Percentiles rank a stretch among this genome's conserved stretches.
phyloP scores from a whole-genome alignment of 2,888 invertebrate species.

The Sinotaia quadrata region DNA sequence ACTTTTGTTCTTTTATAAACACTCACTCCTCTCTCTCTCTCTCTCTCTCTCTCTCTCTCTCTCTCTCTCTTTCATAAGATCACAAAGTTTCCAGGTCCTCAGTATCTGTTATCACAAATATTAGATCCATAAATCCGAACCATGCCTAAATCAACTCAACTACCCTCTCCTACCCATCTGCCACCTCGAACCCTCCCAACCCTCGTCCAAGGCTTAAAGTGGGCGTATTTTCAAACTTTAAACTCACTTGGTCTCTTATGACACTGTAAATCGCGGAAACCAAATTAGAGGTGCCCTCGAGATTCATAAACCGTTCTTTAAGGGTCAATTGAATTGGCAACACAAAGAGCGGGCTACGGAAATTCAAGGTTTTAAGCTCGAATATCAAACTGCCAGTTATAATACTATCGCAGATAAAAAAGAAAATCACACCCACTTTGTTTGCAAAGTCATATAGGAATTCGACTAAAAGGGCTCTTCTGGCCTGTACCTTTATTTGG shows the following conservation, averaged over 20 bases:
- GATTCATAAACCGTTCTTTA: not conserved
- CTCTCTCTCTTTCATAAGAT: not conserved
- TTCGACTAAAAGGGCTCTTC: too few relatives aligned
- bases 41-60: conserved; percentile 7
- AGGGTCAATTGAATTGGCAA: not conserved
- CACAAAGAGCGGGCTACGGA: too few relatives aligned
- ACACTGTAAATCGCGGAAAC: not conserved
- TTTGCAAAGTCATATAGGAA: too few relatives aligned
- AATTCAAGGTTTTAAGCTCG: too few relatives aligned
- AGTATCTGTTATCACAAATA: conserved; percentile 9
- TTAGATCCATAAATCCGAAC: conserved; percentile 13
- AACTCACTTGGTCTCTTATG: not conserved
- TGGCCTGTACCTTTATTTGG: too few relatives aligned
- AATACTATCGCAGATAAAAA: too few relatives aligned
- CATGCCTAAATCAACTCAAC: not conserved
- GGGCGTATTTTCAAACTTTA: not conserved
- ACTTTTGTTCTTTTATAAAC: not conserved
- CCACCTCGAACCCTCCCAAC: not conserved
- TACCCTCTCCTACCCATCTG: not conserved
- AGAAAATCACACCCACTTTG: too few relatives aligned
- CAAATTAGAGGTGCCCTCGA: not conserved
- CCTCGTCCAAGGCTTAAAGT: not conserved
- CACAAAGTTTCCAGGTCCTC: not conserved
- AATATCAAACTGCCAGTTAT: too few relatives aligned
- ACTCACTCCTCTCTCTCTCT: not conserved